These are phyloP conservation scores for Lasioglossum lativentre DNA, from an alignment of 2,888 invertebrate species.

Conservation along the genomic window DNA sequence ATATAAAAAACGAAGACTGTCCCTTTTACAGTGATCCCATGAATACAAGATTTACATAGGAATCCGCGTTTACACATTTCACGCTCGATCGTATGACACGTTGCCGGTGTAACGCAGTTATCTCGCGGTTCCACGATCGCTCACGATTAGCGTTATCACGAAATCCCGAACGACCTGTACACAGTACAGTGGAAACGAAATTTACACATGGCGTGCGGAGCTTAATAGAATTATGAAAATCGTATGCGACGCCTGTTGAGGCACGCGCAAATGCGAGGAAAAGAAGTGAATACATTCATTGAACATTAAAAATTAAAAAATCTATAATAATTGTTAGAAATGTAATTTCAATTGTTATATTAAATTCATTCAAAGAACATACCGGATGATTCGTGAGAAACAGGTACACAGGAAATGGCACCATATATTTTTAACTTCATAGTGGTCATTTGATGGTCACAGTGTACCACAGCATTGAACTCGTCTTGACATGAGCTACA, in stretches of 20 bases:
- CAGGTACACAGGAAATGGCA: too few relatives aligned
- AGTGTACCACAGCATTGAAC: too few relatives aligned
- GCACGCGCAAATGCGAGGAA: neutral
- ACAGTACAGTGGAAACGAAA: conserved; percentile 8
- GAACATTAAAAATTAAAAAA: neutral
- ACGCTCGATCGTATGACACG: neutral
- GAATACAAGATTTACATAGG: neutral
- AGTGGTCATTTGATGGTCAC: too few relatives aligned
- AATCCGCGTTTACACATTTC: conserved; percentile 12
- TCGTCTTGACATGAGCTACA: too few relatives aligned
- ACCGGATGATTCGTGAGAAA: too few relatives aligned
- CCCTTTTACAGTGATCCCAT: neutral
- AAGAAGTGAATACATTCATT: neutral
- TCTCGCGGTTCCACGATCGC: conserved; percentile 14
- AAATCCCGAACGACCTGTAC: conserved; percentile 7
- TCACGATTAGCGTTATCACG: conserved; percentile 19
- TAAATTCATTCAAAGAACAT: too few relatives aligned
- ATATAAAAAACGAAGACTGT: neutral
- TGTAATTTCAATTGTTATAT: neutral
- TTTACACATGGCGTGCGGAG: neutral
- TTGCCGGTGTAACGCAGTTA: conserved; percentile 34
- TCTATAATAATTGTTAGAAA: neutral
- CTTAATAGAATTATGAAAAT: conserved; percentile 39
- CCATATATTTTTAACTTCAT: too few relatives aligned
- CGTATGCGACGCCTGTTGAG: neutral